These are phyloP conservation scores for Drosophila pseudoobscura DNA, from an alignment of 1,140 invertebrate genomes.

Conservation along the genomic window DNA sequence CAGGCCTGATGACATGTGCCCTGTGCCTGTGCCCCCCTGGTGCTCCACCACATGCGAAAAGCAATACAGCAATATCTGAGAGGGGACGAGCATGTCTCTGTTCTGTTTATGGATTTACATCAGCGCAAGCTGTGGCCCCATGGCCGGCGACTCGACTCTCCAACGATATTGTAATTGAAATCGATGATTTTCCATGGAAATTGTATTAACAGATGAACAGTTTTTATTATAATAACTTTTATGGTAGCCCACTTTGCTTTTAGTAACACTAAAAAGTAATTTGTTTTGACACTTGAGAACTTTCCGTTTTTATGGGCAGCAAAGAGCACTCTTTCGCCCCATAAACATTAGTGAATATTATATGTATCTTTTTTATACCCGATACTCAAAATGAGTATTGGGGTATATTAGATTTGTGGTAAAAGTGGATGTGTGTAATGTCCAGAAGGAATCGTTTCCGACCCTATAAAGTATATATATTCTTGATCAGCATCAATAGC, in stretches of 20 bases:
- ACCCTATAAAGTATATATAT: too few relatives aligned
- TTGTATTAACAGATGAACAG: slow-evolving; percentile 60
- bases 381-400: too few relatives aligned
- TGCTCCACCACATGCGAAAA: slow-evolving; percentile 30
- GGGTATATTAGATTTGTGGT: too few relatives aligned
- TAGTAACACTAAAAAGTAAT: slow-evolving; percentile 17
- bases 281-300: slow-evolving; percentile 45
- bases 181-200: slow-evolving; percentile 62
- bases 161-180: slow-evolving; percentile 63
- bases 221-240: slow-evolving; percentile 53
- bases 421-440: too few relatives aligned
- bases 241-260: background rate
- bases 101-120: slow-evolving; percentile 73
- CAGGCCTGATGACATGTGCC: slow-evolving; percentile 61
- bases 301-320: slow-evolving; percentile 30
- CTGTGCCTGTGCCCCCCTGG: slow-evolving; percentile 1
- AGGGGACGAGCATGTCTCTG: slow-evolving; percentile 55
- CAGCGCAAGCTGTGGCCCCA: slow-evolving; percentile 65
- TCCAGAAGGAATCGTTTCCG: too few relatives aligned
- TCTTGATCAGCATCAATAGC: too few relatives aligned
- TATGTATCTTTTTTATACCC: background rate
- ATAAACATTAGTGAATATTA: slow-evolving; percentile 47
- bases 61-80: slow-evolving; percentile 29
- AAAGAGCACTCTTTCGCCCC: slow-evolving; percentile 23
- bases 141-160: slow-evolving; percentile 14